These are phyloP conservation scores for Bovichtus diacanthus DNA, from an alignment of 2,797 vertebrate genomes.

Conservation along the genomic window DNA sequence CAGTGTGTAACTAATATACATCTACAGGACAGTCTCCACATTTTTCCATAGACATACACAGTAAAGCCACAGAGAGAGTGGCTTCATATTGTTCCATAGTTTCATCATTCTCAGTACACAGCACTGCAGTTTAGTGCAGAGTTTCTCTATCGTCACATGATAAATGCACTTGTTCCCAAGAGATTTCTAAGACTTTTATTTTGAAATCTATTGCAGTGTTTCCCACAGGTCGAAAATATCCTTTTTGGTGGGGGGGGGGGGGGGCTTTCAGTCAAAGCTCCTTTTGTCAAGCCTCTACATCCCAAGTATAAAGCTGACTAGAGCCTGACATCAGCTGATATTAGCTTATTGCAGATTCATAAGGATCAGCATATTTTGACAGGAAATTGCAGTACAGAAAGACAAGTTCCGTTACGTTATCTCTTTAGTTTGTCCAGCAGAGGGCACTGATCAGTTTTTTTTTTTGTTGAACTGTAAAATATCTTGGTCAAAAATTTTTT, in stretches of 20 bases:
- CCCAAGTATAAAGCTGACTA: background rate
- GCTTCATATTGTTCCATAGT: constrained; percentile 11
- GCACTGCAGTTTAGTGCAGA: constrained; percentile 3
- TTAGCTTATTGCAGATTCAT: background rate
- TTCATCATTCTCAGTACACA: background rate
- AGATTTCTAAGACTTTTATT: background rate
- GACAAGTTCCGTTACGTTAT: background rate
- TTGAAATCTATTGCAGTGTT: constrained; percentile 7
- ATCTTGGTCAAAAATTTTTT: too few species aligned
- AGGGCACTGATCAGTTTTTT: background rate
- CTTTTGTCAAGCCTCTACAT: background rate
- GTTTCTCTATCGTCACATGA: background rate
- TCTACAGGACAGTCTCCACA: constrained; percentile 34
- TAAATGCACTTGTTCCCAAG: background rate
- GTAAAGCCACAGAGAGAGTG: background rate
- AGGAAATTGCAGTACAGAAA: background rate
- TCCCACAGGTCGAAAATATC: background rate
- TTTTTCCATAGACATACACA: background rate
- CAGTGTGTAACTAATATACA: constrained; percentile 7
- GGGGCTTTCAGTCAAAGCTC: background rate
- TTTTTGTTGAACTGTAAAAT: background rate
- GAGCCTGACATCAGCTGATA: background rate
- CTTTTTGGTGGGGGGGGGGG: too few species aligned
- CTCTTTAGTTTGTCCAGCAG: background rate
- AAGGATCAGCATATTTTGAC: background rate